These are phyloP conservation scores for Cryptus armator DNA, from an alignment of 2,888 invertebrate species.

Conservation along the genomic window DNA sequence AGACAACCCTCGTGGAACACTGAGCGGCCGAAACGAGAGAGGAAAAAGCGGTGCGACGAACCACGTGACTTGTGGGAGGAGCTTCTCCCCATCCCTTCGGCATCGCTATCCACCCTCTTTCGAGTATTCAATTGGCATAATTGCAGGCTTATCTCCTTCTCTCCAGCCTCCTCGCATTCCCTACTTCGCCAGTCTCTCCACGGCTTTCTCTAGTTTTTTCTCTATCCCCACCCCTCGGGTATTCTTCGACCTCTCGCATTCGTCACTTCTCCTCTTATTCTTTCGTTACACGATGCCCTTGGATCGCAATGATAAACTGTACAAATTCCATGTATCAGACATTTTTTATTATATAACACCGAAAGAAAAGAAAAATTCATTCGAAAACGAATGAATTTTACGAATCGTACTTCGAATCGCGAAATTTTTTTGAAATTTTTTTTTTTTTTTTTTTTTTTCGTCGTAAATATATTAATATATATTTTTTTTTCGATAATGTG, in stretches of 20 bases:
- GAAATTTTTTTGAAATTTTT: too few species aligned
- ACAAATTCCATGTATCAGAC: not conserved
- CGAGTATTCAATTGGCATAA: constrained; percentile 81
- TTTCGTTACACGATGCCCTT: not conserved
- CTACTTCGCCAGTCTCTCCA: constrained; percentile 63
- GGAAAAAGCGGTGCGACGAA: constrained; percentile 72
- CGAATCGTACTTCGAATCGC: too few species aligned
- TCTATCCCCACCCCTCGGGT: constrained; percentile 34
- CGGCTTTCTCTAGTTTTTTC: constrained; percentile 42
- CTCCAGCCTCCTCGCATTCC: constrained; percentile 72
- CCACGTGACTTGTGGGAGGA: constrained; percentile 84
- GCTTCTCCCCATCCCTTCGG: constrained; percentile 76
- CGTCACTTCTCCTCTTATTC: constrained; percentile 54
- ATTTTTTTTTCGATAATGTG: too few species aligned
- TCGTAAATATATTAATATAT: too few species aligned
- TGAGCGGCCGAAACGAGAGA: constrained; percentile 63
- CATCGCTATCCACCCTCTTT: constrained; percentile 63
- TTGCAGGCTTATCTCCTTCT: constrained; percentile 80
- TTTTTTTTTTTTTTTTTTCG: too few species aligned
- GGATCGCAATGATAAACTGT: not conserved
- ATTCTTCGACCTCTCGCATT: constrained; percentile 40
- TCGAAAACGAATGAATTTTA: too few species aligned
- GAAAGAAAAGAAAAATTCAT: not conserved
- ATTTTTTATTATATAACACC: not conserved
- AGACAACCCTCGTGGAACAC: constrained; percentile 60